These are phyloP conservation scores for Lepisosteus osseus DNA, from an alignment of 2,113 vertebrate genomes.

Conservation along the genomic window DNA sequence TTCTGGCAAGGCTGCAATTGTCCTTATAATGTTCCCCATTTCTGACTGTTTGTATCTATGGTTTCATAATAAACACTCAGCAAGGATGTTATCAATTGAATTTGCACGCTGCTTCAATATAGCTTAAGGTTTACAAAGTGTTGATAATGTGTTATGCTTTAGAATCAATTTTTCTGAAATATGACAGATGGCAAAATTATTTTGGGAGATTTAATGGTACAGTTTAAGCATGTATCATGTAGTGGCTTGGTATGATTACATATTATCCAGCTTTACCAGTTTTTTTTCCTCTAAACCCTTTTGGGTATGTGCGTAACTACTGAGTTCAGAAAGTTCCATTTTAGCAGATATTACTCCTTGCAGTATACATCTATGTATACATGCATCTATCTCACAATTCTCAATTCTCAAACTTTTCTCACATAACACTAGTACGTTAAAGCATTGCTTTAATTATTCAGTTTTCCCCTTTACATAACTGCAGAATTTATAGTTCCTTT, in stretches of 20 bases:
- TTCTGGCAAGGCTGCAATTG: not conserved
- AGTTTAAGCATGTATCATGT: not conserved
- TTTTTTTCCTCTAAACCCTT: too few relatives aligned
- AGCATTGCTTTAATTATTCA: not conserved
- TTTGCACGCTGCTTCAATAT: conserved; percentile 1
- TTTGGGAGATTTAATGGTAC: conserved; percentile 13
- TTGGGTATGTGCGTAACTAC: too few relatives aligned
- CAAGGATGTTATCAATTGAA: not conserved
- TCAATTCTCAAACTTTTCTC: too few relatives aligned
- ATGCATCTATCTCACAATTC: too few relatives aligned
- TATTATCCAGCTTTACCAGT: conserved; percentile 16
- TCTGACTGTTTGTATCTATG: conserved; percentile 8
- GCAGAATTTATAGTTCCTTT: too few relatives aligned
- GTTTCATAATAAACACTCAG: conserved; percentile 21
- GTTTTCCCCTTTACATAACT: not conserved
- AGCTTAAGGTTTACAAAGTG: not conserved
- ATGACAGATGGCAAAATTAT: not conserved
- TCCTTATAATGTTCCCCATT: not conserved
- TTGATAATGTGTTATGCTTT: not conserved
- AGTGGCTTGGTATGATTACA: not conserved
- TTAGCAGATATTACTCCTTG: too few relatives aligned
- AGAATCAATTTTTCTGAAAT: not conserved
- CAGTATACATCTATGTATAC: too few relatives aligned
- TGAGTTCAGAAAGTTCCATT: too few relatives aligned
- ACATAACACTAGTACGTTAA: not conserved